These are phyloP conservation scores for Sylvia borin DNA, from an alignment of 2,797 vertebrate species.

Conservation along the genomic window DNA sequence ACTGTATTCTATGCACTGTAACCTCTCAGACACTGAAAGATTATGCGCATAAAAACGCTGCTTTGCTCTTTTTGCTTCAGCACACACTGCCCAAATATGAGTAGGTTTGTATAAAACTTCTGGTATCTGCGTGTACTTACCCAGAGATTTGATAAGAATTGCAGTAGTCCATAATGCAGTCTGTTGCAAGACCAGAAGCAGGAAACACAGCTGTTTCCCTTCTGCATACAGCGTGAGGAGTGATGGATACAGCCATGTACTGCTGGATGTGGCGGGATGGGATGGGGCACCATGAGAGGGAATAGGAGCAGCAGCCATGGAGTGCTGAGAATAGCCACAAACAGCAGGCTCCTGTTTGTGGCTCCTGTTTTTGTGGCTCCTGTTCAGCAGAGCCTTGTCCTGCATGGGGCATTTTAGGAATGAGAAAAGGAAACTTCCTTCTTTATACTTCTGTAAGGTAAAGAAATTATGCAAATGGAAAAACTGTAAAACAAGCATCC, in stretches of 20 bases:
- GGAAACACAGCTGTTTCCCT: not conserved
- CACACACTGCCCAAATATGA: not conserved
- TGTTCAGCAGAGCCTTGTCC: not conserved
- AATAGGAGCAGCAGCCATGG: rapidly evolving
- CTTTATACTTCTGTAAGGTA: not conserved
- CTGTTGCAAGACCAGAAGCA: not conserved
- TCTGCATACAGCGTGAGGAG: not conserved
- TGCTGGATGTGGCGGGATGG: not conserved
- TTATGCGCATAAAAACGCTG: not conserved
- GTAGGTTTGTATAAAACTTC: not conserved
- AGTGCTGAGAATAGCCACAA: not conserved
- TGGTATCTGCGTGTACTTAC: not conserved
- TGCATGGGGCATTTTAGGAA: not conserved
- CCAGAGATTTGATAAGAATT: not conserved
- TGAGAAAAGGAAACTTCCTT: not conserved
- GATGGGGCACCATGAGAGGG: not conserved
- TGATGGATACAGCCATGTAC: not conserved
- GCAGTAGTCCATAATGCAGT: not conserved
- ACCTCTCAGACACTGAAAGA: not conserved
- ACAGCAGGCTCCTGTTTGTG: not conserved
- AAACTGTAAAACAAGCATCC: not conserved
- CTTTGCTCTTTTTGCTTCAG: not conserved
- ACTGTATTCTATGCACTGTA: not conserved
- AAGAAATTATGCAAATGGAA: not conserved
- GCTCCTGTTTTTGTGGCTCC: too few species aligned